Percentiles rank a stretch among this genome's conserved stretches.
phyloP scores from a whole-genome alignment of 2,113 vertebrate genomes.

The Entomyzon cyanotis region DNA sequence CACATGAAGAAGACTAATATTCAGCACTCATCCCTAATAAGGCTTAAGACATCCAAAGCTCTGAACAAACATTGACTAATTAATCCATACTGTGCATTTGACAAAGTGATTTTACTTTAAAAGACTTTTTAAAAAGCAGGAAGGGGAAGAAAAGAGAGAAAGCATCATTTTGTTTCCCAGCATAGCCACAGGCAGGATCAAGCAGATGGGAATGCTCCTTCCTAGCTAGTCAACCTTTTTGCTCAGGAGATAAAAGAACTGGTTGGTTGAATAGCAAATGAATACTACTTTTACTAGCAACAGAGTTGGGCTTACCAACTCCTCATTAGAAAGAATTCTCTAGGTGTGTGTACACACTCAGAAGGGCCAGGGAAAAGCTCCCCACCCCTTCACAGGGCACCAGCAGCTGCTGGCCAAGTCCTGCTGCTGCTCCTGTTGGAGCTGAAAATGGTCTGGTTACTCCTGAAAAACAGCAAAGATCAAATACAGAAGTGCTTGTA shows the following conservation, averaged over 20 bases:
- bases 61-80: not conserved
- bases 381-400: not conserved
- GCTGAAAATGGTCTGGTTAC: not conserved
- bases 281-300: not conserved
- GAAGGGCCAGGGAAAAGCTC: not conserved
- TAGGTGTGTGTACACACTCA: fast-evolving
- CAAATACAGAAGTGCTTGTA: not conserved
- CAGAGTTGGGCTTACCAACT: not conserved
- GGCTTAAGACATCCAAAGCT: not conserved
- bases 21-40: not conserved
- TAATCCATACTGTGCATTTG: not conserved
- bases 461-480: not conserved
- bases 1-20: not conserved
- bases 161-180: not conserved
- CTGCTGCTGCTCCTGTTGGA: not conserved
- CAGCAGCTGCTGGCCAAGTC: not conserved
- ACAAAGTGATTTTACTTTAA: not conserved
- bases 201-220: not conserved
- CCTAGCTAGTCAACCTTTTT: not conserved
- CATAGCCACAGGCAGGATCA: not conserved
- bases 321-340: not conserved
- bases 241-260: not conserved
- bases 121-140: not conserved
- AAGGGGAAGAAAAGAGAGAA: not conserved
- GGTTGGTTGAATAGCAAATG: not conserved